Evolutionary conservation across 2,113 vertebrate species (phyloP).

Genomic region (Pongo abelii): DNA sequence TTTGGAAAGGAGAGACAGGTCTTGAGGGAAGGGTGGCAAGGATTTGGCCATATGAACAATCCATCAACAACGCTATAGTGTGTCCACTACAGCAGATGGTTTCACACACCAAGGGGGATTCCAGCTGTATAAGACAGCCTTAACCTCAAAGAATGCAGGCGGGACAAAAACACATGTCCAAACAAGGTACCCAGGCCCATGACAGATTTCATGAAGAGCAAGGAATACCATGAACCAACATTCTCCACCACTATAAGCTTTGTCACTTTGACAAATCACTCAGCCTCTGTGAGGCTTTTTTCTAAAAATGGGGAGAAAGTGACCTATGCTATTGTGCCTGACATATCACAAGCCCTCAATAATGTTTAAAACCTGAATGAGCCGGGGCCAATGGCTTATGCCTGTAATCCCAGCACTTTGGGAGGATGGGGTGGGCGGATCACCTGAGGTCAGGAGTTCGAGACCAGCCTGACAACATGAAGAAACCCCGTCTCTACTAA

Average conservation of each 20-base stretch:
- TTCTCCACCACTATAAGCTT: not conserved
- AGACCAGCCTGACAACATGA: no score
- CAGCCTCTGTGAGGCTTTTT: not conserved
- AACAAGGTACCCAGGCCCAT: not conserved
- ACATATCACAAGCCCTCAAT: not conserved
- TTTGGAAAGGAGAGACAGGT: not conserved
- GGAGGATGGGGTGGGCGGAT: no score
- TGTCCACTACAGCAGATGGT: not conserved
- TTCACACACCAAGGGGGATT: not conserved
- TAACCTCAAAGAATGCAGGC: constrained; percentile 2
- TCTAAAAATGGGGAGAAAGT: not conserved
- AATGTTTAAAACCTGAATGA: not conserved
- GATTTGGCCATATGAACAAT: not conserved
- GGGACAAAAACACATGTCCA: not conserved
- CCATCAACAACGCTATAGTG: not conserved
- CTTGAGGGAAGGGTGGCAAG: not conserved
- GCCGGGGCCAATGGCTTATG: no score
- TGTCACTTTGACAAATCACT: not conserved
- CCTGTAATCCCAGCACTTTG: no score
- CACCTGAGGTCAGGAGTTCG: no score
- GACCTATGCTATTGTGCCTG: not conserved
- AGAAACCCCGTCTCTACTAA: no score
- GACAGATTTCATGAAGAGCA: not conserved
- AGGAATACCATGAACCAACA: not conserved
- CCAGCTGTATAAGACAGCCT: not conserved